Evolutionary conservation across 2,113 vertebrate genomes (phyloP).

Genomic region (Pandion haliaetus): DNA sequence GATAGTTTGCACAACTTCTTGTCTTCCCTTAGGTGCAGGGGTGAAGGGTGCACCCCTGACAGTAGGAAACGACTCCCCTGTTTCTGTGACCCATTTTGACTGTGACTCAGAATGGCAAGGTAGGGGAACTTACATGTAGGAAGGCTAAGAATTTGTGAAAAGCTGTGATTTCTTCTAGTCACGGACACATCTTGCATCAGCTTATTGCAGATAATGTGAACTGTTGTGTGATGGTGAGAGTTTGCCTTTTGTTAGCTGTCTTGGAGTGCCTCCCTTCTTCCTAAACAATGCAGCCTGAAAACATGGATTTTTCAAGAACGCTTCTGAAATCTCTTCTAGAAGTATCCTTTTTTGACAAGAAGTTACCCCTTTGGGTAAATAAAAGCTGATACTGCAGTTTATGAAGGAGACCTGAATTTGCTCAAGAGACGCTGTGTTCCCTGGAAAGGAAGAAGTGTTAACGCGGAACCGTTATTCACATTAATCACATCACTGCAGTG

Average conservation of each 20-base stretch:
- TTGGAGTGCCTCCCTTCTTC: background rate
- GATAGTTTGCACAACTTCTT: background rate
- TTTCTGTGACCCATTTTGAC: background rate
- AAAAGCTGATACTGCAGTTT: background rate
- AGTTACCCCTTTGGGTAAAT: background rate
- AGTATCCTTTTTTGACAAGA: background rate
- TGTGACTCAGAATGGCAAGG: background rate
- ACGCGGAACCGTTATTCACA: constrained; percentile 7
- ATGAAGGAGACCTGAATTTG: background rate
- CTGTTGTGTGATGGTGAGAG: background rate
- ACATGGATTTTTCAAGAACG: background rate
- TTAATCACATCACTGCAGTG: constrained; percentile 3
- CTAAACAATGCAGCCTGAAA: background rate
- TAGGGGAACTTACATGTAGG: background rate
- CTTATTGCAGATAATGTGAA: fast-evolving
- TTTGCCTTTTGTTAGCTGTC: background rate
- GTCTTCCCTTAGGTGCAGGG: background rate
- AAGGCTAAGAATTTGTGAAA: background rate
- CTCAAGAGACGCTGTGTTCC: background rate
- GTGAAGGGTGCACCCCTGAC: background rate
- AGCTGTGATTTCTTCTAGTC: background rate
- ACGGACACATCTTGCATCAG: background rate
- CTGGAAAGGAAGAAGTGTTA: constrained; percentile 22
- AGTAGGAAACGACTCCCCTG: background rate
- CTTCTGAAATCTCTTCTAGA: background rate